Evolutionary conservation across 1,140 invertebrate species (phyloP), one percentile per base, ranked within the genome.

Genomic region (Pseudomyrmex dendroicus): DNA sequence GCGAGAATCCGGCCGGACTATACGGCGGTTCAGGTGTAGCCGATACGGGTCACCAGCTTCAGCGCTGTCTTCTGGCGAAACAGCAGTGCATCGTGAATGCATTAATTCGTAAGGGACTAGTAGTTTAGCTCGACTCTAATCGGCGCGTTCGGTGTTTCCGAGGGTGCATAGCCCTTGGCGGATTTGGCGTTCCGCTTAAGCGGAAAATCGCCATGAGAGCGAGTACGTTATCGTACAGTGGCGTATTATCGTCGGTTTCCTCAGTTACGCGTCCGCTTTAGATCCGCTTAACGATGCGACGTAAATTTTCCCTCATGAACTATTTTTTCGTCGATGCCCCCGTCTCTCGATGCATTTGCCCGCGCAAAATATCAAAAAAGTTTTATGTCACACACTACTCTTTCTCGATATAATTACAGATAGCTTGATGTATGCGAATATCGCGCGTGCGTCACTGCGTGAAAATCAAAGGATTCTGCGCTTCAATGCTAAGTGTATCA

Each of bases 81-180:
- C 20, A 25, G 72, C 80, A 54, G 57, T 62, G 63, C 74, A 84
- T 80, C 82, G 73, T 70, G 82, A 84, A 80, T 78, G 64, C 48
- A 84, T 84, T 84, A 84, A 84, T 68, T 84, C 64, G 82, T 84
- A 84, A 84, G 64, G 46, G 82, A 84, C 82, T 52, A 59, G 20
- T 78, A 84, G 56, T 84, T 78, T 67, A 84, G 22, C n/a, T 25
- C 17, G 48, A 56, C 44, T 48, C 61, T 84, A 84, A 84, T 80
- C 74, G 82, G 50, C 56, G 25, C 54, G 25, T 35, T 35, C 10
- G 15, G 62, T 48, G 44, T 50, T 78, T 68, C 76, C 61, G 25
- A 63, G 25, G 17, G 50, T 22, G 50, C 66, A 25, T 25, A 54
- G 20, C 66, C 76, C 66, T 80, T 46, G 66, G 20, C 22, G 44